A percentile compares a stretch with the other conserved stretches of the same genome.
Evolutionary conservation across 64 coral and sea anemone species (phyloP).

Genomic region (Hydrozoanthus tunicans): DNA sequence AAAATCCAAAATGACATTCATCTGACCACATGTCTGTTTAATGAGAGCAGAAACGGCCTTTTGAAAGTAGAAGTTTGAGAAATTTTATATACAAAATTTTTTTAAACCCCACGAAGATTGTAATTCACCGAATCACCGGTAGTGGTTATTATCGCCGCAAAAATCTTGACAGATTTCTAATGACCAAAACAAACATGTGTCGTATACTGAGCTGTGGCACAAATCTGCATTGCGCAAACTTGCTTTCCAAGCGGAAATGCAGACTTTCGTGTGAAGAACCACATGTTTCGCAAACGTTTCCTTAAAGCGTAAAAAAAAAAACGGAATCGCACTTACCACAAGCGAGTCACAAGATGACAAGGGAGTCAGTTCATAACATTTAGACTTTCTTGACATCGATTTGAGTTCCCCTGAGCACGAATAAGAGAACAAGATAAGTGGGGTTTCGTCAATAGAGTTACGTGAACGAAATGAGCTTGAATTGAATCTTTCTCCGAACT

Average conservation of each 20-base stretch:
- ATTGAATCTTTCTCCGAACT: conserved; percentile 17
- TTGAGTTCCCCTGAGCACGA: conserved; percentile 13
- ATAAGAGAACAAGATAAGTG: not conserved
- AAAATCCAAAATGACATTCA: not conserved
- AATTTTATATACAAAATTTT: not conserved
- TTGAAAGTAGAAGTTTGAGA: not conserved
- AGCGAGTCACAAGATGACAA: conserved; percentile 34
- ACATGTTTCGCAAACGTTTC: not conserved
- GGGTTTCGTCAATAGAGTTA: not conserved
- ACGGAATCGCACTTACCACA: not conserved
- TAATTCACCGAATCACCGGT: not conserved
- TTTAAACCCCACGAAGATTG: not conserved
- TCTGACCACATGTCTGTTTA: not conserved
- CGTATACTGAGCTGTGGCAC: not conserved
- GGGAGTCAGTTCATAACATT: conserved; percentile 46
- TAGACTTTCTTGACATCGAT: conserved; percentile 45
- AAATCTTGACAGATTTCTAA: conserved; percentile 4
- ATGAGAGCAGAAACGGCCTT: not conserved
- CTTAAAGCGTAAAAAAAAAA: not conserved
- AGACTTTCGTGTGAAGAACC: not conserved
- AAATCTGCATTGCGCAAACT: not conserved
- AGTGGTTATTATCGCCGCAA: not conserved
- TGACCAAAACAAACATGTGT: conserved; percentile 6
- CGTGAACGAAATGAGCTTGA: not conserved
- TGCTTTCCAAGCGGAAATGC: not conserved